Evolutionary conservation across 2,797 vertebrate genomes (phyloP), one percentile per base, ranked within the genome.

Genomic region (Lateolabrax maculatus): DNA sequence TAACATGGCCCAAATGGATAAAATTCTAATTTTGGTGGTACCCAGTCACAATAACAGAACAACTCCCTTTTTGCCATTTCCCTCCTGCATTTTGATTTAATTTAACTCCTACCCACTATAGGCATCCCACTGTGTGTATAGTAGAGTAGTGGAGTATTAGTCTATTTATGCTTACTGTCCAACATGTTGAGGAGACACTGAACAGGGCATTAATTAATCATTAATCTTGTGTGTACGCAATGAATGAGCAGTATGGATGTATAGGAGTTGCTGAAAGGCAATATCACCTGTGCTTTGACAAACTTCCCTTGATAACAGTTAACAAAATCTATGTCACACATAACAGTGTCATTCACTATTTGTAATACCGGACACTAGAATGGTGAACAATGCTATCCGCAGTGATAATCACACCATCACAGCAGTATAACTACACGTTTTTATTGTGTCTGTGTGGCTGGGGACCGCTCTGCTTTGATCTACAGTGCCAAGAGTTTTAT

Each of bases 401-500:
- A 57, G 61, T 21, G 43, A 71, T 79, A 67, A 84, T 73, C 39
- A 34, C 37, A 5, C 9, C 25, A 37, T 60, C 57, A 29, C 71
- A 66, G 64, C 56, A 27, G 61, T 6, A 34, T 25, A 49, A 55
- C 49, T 52, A 64, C 60, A 27, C 63, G 51, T 41, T 66, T 67
- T 16, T 80, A 60, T 68, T 77, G 52, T 34, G 73, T 71, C 44
- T 65, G 55, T 61, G 48, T 56, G 69, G 34, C 23, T 48, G 55
- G 23, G 31, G 43, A 49, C 36, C 25, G 70, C 52, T 31, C 9
- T 48, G n/a, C 62, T 62, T 19, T 67, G 64, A 80, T 77, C 52
- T 61, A 69, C 64, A 46, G 56, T 12, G 12, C 57, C 61, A 61
- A 21, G 31, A 49, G 25, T 79, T 87, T 85, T 68, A 81, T 79